Conservation (phyloP, 2,797 vertebrate genomes). For the Rhodeus uyekii region DNA sequence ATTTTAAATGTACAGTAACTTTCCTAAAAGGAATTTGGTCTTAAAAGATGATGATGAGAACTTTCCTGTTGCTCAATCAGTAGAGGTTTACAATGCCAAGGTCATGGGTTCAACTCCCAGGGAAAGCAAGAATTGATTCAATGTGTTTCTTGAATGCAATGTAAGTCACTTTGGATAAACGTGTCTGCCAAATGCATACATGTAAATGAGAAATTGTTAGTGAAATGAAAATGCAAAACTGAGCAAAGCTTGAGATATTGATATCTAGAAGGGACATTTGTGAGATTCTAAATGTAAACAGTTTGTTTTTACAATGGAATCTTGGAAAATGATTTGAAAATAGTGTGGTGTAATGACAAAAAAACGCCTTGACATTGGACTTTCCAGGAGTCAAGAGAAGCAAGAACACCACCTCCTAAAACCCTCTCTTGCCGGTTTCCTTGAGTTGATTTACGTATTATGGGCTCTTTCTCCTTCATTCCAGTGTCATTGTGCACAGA, state of each 20-base stretch:
- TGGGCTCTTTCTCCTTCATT: constrained; percentile 38
- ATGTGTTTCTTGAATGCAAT: no score
- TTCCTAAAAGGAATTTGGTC: no score
- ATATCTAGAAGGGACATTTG: background rate
- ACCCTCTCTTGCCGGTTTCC: constrained; percentile 3
- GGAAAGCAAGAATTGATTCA: no score
- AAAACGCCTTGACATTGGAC: constrained; percentile 20
- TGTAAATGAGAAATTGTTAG: no score
- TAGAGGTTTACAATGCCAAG: no score
- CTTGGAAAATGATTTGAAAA: background rate
- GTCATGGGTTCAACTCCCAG: no score
- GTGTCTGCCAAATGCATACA: no score
- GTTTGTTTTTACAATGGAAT: background rate
- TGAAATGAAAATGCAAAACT: no score
- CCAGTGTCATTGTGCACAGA: constrained; percentile 47
- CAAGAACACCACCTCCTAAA: constrained; percentile 8
- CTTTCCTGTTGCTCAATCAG: no score
- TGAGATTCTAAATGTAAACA: background rate
- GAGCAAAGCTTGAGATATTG: background rate
- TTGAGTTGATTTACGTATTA: constrained; percentile 46
- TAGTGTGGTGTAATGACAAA: constrained; percentile 20
- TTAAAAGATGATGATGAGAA: no score
- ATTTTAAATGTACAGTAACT: no score
- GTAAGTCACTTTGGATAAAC: no score
- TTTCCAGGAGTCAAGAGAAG: constrained; percentile 21